Base-by-base conservation (phyloP, 2,113 vertebrate species). In the Phyllopteryx taeniolatus region DNA sequence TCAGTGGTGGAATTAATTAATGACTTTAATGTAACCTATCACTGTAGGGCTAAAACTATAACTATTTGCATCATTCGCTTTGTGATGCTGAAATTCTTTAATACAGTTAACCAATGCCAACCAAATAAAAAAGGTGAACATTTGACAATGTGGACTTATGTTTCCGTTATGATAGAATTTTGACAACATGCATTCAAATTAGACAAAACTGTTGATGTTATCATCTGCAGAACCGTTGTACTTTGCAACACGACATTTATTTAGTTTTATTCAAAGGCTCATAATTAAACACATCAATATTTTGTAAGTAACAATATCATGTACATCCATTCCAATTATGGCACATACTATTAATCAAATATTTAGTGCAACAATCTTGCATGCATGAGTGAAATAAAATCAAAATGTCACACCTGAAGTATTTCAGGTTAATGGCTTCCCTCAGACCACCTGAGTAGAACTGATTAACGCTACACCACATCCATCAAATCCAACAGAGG, bases 361-460 rank as follows among this genome's bases (percentile, higher is more conserved):
- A 42, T 72, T 76, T 2, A 22, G 33, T 73, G 69, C 51, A 69
- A 59, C 49, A 74, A 42, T 62, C 9, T n/a, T 19, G 10, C 71
- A 67, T 53, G 72, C 78, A 66, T 56, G 66, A 74, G 53, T 82
- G 68, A 64, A 76, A 69, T 82, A 44, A 72, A 81, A 84, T 86
- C 42, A 78, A 85, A 87, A 73, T 71, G 69, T 75, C 71, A 83
- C 82, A 83, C 82, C 74, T 74, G 73, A 75, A 79, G 74, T 68
- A 61, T 51, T 75, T 69, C 65, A 69, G 71, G 60, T 78, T 78
- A 78, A 79, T 76, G 74, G 63, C 57, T 74, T 85, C 64, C 68
- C 60, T 67, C 68, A 65, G 69, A 72, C 73, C 77, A 81, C 85
- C 85, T 83, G 69, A 79, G 61, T 69, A 60, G 53, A 67, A 75